Evolutionary conservation across 2,797 vertebrate genomes (phyloP).

Genomic region (Trachops cirrhosus): DNA sequence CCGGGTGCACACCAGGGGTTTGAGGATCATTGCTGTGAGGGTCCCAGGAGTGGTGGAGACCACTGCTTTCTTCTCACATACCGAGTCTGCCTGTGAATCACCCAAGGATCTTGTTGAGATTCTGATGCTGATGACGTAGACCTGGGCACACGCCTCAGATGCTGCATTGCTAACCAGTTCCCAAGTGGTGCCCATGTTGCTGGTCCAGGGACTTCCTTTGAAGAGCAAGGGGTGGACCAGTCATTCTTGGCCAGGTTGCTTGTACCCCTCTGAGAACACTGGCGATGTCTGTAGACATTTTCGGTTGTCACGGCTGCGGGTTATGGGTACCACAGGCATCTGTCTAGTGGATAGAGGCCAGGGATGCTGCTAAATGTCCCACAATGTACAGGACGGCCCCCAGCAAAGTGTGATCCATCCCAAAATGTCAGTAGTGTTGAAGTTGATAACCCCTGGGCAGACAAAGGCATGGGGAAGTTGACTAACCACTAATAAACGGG

Average conservation of each 20-base stretch:
- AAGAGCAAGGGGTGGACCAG: background rate
- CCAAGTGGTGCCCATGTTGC: fast-evolving
- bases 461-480: background rate
- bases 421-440: background rate
- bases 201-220: background rate
- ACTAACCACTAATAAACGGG: background rate
- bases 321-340: background rate
- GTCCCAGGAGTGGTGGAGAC: background rate
- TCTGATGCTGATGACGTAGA: background rate
- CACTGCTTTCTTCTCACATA: background rate
- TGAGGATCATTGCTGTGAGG: background rate
- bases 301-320: background rate
- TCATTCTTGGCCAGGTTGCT: background rate
- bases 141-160: background rate
- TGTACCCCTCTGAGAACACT: background rate
- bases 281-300: background rate
- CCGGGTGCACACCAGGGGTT: background rate
- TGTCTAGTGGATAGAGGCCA: background rate
- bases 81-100: background rate
- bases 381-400: background rate
- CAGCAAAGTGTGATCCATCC: too few species aligned
- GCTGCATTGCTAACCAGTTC: background rate
- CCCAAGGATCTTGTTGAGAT: background rate
- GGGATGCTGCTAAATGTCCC: background rate
- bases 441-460: background rate